Evolutionary conservation across 2,113 vertebrate species (phyloP).

Genomic region (Silurus meridionalis): DNA sequence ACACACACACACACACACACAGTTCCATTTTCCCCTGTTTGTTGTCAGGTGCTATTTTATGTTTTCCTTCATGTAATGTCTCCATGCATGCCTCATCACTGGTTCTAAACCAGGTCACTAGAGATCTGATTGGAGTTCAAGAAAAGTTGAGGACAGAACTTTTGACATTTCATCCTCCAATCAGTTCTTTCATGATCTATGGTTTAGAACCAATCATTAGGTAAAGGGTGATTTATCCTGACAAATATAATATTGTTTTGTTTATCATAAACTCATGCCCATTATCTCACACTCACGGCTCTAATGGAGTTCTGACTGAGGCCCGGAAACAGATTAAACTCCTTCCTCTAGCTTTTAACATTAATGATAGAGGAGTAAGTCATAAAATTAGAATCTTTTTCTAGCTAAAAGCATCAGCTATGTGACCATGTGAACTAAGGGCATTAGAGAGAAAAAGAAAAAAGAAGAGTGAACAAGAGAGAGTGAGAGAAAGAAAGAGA

Average conservation of each 20-base stretch:
- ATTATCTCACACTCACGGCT: neutral
- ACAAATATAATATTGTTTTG: neutral
- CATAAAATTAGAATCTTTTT: constrained; percentile 78
- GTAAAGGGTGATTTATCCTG: too few relatives aligned
- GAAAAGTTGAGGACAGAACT: too few relatives aligned
- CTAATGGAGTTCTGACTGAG: neutral
- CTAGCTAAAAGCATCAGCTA: constrained; percentile 69
- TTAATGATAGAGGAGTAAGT: constrained; percentile 72
- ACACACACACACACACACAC: too few relatives aligned
- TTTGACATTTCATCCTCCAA: too few relatives aligned
- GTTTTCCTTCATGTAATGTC: too few relatives aligned
- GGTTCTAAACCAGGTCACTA: too few relatives aligned
- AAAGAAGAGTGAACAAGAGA: neutral
- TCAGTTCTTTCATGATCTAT: too few relatives aligned
- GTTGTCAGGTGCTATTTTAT: too few relatives aligned
- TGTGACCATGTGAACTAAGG: constrained; percentile 63
- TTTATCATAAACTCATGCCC: neutral
- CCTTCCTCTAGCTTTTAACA: constrained; percentile 65
- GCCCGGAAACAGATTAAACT: constrained; percentile 65
- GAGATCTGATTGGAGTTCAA: too few relatives aligned
- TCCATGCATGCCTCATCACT: too few relatives aligned
- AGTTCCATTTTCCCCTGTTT: too few relatives aligned
- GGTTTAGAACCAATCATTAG: too few relatives aligned
- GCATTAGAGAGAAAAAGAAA: constrained; percentile 59
- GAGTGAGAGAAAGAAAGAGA: constrained; percentile 47